Base-by-base conservation (phyloP, 2,113 vertebrate genomes). In the Antechinus flavipes region DNA sequence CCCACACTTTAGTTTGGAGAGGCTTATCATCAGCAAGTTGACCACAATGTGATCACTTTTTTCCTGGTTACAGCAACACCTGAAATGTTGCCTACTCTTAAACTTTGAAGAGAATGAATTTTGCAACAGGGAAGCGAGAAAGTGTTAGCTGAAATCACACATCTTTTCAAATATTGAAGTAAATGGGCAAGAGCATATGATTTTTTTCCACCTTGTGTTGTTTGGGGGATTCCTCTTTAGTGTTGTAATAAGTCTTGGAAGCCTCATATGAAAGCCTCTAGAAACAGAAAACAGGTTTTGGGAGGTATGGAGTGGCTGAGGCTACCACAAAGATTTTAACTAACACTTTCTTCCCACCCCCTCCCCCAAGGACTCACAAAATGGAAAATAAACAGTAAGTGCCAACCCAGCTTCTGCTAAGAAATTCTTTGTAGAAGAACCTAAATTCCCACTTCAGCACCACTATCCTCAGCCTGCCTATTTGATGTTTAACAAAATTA, bases 271-370 rank as follows among this genome's bases (percentile, higher is more conserved):
- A 89, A 93, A 89, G 0, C 0, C 19, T n/a, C 84, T 90, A 9
- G 42, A 55, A 53, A 25, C 30, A 53, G 30, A 93, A 93, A 68
- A 93, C 68, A 84, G 68, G 9, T 52, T 91, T 35, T 90, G n/a
- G 6, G 6, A 68, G 1, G 30, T 89, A 46, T 68, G 47, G 58
- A 61, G 8, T 26, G 49, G 4, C 12, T 93, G 35, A 92, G 30
- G 93, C 91, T 94, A 89, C 46, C 7, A 94, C 49, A 90, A 50
- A 92, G 91, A 90, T 47, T 19, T 46, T 92, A 92, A 55, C 25
- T 76, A n/a, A 19, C 3, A 84, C 46, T 94, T 55, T 50, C 7
- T 94, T 50, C 7, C 93, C 54, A 50, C 42, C 23, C 54, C 6
- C 23, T 50, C 6, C 10, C 2, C 25, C 19, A 2, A 84, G n/a